Conservation (phyloP, 2,113 vertebrate genomes). For the Pristiophorus japonicus region DNA sequence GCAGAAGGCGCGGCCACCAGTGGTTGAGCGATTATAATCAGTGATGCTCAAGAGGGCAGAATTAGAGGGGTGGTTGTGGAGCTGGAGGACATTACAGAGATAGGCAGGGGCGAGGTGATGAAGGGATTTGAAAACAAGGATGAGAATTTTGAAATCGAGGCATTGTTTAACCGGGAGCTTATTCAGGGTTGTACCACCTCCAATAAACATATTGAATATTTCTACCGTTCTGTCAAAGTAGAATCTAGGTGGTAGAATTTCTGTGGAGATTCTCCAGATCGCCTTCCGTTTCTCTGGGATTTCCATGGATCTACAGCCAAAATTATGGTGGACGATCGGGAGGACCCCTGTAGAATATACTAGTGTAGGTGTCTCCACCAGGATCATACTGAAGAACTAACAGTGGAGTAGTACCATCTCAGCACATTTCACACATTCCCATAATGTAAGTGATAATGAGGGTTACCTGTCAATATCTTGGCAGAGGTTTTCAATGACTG, state of each 20-base stretch:
- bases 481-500: no score
- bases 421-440: neutral
- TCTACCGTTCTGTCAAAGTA: neutral
- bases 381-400: neutral
- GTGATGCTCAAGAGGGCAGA: no score
- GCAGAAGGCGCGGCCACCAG: no score
- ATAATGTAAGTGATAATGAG: neutral
- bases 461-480: neutral
- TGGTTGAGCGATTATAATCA: no score
- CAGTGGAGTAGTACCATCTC: neutral
- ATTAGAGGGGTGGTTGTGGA: no score
- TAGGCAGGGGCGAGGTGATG: no score
- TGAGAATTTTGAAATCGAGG: no score
- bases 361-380: neutral
- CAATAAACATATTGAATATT: no score
- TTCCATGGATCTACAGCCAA: neutral
- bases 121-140: no score
- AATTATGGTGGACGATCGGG: neutral
- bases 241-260: neutral
- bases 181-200: neutral
- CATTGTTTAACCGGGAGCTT: no score
- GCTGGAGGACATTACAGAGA: no score
- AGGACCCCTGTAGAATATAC: neutral
- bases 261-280: neutral
- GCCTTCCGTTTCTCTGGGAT: neutral